Base-by-base conservation (phyloP, 2,888 invertebrate species). In the Malachius bipustulatus region DNA sequence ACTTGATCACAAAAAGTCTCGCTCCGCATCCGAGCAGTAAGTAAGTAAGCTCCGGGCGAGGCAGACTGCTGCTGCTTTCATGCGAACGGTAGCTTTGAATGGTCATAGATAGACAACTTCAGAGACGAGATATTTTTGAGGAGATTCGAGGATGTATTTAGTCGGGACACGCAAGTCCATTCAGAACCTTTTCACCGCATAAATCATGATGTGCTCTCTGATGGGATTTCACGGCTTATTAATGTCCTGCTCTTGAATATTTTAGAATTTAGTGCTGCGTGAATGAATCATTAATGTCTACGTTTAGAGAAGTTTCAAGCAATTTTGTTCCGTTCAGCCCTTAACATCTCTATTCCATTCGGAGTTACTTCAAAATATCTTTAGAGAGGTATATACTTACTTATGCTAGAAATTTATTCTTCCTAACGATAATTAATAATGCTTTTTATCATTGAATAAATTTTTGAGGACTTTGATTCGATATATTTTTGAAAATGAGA, bases 11-110 rank as follows among this genome's bases (percentile, higher is more conserved):
- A 52, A 51, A 49, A 49, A 47, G 49, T 48, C 45, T 40, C 44
- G 40, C 42, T 39, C 44, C 41, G 43, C 44, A 44, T 45, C 46
- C 47, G 42, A 50, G 51, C 52, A 54, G 49, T 54, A 56, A 56
- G 55, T 55, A 56, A 55, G 54, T 54, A 55, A 55, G 55, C 56
- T 54, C 47, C 46, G 38, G 47, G 46, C 47, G 44, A 43, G 41
- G 42, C 43, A 45, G 37, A 47, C 46, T 43, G 13, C 4, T 47
- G 45, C 52, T 44, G 50, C 47, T 49, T 52, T 49, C 50, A 44
- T 46, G 47, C 40, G 43, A 46, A 47, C 43, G 37, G 46, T 47
- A 44, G 48, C 44, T 43, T 45, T 49, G 47, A 49, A 54, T 51
- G 50, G 53, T 48, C 49, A 51, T 47, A 51, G 50, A 50, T 48